Base-by-base conservation (phyloP, 2,888 invertebrate species). In the Amblyjoppa fuscipennis region DNA sequence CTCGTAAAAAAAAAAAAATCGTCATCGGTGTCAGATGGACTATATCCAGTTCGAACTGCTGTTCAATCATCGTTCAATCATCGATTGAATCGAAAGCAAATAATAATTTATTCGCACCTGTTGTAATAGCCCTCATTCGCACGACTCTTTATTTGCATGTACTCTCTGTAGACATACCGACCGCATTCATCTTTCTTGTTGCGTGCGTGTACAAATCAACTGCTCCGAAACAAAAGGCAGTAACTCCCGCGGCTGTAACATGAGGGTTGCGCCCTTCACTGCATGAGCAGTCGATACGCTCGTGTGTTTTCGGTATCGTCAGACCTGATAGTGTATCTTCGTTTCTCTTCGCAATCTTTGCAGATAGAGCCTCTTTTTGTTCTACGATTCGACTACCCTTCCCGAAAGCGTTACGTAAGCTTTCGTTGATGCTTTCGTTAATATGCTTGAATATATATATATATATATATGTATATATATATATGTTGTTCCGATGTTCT, bases 41-140 rank as follows among this genome's bases (percentile, higher is more conserved):
- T 16, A 6, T 64, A 64, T 34, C 64, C 34, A 34, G 64, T 34
- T 64, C 64, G 34, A 0, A 16, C 64, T 64, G 64, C 64, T 64
- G 64, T 64, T 31, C 34, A 64, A 64, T 64, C 34, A 34, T 31
- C 64, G 34, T 5, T 20, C 20, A 20, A 16, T 64, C 3, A 5
- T 64, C 4, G 16, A 31, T 61, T 34, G 13, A 11, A 31, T 34
- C 5, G 13, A 0, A 16, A 34, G 64, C n/a, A 64, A 64, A 64
- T 34, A 34, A 64, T 11, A 34, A 34, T 64, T 20, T 20, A 3
- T 56, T 56, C 53, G 53, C 45, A 49, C 45, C 45, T 49, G 45
- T 5, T 49, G 45, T 16, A 16, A 49, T 49, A 49, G 4, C 3
- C 45, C 3, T 49, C 13, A 49, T 16, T 16, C 13, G 16, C 16